Evolutionary conservation across 2,888 invertebrate species (phyloP), one percentile per base, ranked within the genome.

Genomic region (Calameuta filiformis): DNA sequence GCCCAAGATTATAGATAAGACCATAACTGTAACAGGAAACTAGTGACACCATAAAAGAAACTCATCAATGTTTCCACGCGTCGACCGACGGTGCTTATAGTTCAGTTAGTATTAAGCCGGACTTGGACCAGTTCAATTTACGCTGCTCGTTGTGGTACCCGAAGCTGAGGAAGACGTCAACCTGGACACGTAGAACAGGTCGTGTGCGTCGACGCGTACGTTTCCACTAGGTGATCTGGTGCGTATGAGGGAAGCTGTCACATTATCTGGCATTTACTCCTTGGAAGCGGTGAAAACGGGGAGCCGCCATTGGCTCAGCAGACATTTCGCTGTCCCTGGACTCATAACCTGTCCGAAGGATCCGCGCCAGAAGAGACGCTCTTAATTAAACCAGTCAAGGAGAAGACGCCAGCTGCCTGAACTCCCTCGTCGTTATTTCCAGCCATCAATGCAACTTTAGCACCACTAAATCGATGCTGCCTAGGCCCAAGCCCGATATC

Each of bases 361-460:
- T 81, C 79, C 81, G 81, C 76, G 79, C 74, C 75, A 73, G 76
- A 77, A 82, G 79, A 77, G 80, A 79, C 77, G 79, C 77, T 83
- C 84, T 88, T 88, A 87, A 88, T 88, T 88, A 87, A 88, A 84
- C 82, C 77, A n/a, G 73, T 68, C 77, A 69, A 71, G 76, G 69
- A 75, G 76, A 79, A 73, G 77, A 78, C 79, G 75, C 82, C 81
- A 82, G 81, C 80, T 81, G 82, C 76, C 75, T 76, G 75, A 69
- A 31, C 68, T 75, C 68, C 75, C 40, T 35, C 73, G 35, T 56
- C 79, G 76, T 75, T 68, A 37, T 80, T 77, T 80, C 81, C 77
- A 31, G 37, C 71, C 77, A 80, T 83, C 81, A 40, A 78, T 78
- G 78, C 78, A 78, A 34, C 34, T 71, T 71, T 71, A 71, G 71